phyloP scores from a whole-genome alignment of 2,888 invertebrate species.

The Syritta pipiens region DNA sequence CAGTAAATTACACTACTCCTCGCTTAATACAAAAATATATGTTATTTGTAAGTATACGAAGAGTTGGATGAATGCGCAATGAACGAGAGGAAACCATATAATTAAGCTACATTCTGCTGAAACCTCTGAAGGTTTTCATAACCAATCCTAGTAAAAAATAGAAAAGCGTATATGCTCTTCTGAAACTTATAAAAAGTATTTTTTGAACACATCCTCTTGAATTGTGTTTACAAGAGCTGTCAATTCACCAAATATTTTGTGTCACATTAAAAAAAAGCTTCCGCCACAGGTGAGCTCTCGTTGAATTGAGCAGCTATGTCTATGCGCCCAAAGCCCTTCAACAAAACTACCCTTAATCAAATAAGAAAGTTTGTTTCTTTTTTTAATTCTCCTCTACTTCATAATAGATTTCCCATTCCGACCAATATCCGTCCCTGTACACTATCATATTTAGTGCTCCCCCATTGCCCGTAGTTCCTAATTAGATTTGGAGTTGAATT shows the following conservation, averaged over 20 bases:
- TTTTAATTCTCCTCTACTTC: slow-evolving; percentile 46
- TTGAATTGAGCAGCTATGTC: slow-evolving; percentile 3
- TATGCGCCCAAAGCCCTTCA: slow-evolving; percentile 12
- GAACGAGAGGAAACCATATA: too few relatives aligned
- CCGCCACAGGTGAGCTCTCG: slow-evolving; percentile 13
- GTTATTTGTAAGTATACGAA: too few relatives aligned
- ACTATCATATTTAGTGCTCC: neutral
- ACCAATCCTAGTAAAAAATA: neutral
- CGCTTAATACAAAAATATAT: too few relatives aligned
- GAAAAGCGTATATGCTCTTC: neutral
- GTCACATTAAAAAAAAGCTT: slow-evolving; percentile 3
- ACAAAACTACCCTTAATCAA: slow-evolving; percentile 39
- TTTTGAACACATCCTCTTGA: neutral
- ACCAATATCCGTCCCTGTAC: slow-evolving; percentile 19
- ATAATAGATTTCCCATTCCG: slow-evolving; percentile 17
- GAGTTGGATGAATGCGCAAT: too few relatives aligned
- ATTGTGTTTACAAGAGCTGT: neutral
- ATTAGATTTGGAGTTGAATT: slow-evolving; percentile 52
- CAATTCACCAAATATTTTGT: neutral
- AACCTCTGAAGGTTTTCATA: neutral
- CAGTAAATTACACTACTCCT: too few relatives aligned
- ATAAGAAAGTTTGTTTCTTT: slow-evolving; percentile 32
- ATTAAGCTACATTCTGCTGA: neutral
- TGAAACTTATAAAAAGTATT: neutral
- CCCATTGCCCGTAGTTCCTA: slow-evolving; percentile 29